A percentile compares a stretch with the other conserved stretches of the same genome.
phyloP scores from a whole-genome alignment of 2,888 invertebrate genomes.

The Cetonia aurata region DNA sequence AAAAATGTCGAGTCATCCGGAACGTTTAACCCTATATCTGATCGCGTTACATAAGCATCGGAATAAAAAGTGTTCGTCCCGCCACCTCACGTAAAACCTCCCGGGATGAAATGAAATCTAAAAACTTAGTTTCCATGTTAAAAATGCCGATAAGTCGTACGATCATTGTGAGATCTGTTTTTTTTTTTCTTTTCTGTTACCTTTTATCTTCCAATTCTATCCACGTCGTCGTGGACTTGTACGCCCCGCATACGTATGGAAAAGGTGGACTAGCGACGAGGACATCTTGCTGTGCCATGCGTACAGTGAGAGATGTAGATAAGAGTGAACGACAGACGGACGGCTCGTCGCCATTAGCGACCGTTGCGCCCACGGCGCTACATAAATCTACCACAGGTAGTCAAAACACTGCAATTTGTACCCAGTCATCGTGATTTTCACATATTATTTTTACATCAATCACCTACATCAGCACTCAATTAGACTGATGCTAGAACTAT shows the following conservation, averaged over 20 bases:
- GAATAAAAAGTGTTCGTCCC: constrained; percentile 39
- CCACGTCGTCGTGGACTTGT: constrained; percentile 28
- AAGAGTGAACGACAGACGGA: constrained; percentile 43
- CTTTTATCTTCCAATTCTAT: constrained; percentile 25
- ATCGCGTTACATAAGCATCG: constrained; percentile 42
- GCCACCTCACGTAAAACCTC: constrained; percentile 36
- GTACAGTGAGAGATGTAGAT: constrained; percentile 42
- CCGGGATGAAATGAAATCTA: constrained; percentile 28
- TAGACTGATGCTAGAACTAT: constrained; percentile 58
- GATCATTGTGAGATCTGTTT: constrained; percentile 16
- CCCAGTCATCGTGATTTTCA: constrained; percentile 65
- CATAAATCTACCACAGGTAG: constrained; percentile 63
- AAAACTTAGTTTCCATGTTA: constrained; percentile 33
- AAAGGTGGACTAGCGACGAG: constrained; percentile 39
- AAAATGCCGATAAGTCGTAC: constrained; percentile 25
- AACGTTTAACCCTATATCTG: constrained; percentile 43
- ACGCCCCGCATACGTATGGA: constrained; percentile 23
- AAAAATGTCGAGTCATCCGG: constrained; percentile 47
- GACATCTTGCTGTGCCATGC: constrained; percentile 43
- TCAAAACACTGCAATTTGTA: constrained; percentile 60
- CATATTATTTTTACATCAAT: constrained; percentile 66
- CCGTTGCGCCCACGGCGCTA: constrained; percentile 48
- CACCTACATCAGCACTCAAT: constrained; percentile 65
- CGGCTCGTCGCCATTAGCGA: constrained; percentile 45
- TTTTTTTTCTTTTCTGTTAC: background rate